Percentiles rank a stretch among this genome's conserved stretches.
Conservation (phyloP, 1,140 invertebrate species). For the Mercenaria mercenaria region DNA sequence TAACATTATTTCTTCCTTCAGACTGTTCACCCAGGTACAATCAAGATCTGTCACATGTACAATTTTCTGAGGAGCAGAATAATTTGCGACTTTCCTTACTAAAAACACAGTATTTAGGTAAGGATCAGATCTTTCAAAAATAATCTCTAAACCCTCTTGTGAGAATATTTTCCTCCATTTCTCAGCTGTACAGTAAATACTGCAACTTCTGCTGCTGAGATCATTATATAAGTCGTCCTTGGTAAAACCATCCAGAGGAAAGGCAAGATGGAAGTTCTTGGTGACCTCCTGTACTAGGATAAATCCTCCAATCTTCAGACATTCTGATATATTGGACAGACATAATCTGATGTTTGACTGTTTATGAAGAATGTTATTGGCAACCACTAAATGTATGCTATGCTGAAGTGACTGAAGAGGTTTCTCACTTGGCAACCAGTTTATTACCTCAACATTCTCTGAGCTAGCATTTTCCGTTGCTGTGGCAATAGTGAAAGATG, state of each 20-base stretch:
- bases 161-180: constrained; percentile 84
- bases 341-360: constrained; percentile 82
- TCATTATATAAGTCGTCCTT: neutral
- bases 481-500: constrained; percentile 84
- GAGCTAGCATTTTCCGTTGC: constrained; percentile 75
- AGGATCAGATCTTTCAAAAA: constrained; percentile 81
- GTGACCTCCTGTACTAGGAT: constrained; percentile 91
- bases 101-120: constrained; percentile 82
- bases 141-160: constrained; percentile 85
- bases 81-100: constrained; percentile 68
- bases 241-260: constrained; percentile 58
- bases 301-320: constrained; percentile 91
- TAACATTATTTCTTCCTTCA: constrained; percentile 90
- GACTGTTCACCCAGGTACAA: constrained; percentile 91
- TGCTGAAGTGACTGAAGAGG: constrained; percentile 69
- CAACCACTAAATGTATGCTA: constrained; percentile 82
- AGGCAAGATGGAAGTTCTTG: constrained; percentile 84
- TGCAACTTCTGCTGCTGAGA: constrained; percentile 70
- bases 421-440: constrained; percentile 77
- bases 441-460: constrained; percentile 75
- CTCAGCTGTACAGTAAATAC: constrained; percentile 80
- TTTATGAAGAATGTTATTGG: constrained; percentile 82
- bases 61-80: constrained; percentile 33
- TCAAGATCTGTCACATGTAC: constrained; percentile 81
- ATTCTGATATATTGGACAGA: constrained; percentile 86